Percentiles rank a stretch among this genome's conserved stretches.
Evolutionary conservation across 2,113 vertebrate genomes (phyloP).

Genomic region (Microtus richardsoni): DNA sequence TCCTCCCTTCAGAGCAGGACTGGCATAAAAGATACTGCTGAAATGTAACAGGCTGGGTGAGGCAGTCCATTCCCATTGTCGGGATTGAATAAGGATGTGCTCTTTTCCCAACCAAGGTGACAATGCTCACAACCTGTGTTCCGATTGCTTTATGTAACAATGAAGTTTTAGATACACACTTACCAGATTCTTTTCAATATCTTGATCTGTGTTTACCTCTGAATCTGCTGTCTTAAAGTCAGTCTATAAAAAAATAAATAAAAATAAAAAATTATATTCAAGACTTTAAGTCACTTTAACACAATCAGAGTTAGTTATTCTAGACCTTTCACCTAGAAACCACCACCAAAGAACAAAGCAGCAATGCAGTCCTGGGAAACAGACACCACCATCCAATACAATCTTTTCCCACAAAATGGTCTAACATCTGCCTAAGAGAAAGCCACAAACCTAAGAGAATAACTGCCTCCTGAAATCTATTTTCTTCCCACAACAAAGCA

Average conservation of each 20-base stretch:
- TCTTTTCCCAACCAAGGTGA: not conserved
- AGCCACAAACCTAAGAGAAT: slow-evolving; percentile 34
- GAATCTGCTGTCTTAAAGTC: slow-evolving; percentile 86
- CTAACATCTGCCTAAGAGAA: not conserved
- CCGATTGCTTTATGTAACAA: not conserved
- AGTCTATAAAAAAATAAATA: slow-evolving; percentile 80
- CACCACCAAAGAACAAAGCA: slow-evolving; percentile 9
- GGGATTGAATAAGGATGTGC: not conserved
- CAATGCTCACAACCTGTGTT: not conserved
- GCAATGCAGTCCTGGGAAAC: not conserved
- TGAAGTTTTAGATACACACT: not conserved
- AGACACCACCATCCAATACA: not conserved
- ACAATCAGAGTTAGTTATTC: slow-evolving; percentile 48
- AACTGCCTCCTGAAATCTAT: not conserved
- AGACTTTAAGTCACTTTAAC: slow-evolving; percentile 28
- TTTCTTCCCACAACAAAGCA: slow-evolving; percentile 47
- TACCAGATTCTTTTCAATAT: slow-evolving; percentile 90
- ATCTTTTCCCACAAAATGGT: not conserved
- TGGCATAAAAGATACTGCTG: not conserved
- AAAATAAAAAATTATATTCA: not conserved
- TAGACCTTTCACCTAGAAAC: slow-evolving; percentile 25
- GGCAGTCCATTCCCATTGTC: not conserved
- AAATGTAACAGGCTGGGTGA: not conserved
- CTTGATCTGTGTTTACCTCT: slow-evolving; percentile 86
- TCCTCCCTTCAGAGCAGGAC: not conserved